Evolutionary conservation across 2,888 invertebrate species (phyloP).

Genomic region (Caradrina clavipalpis): DNA sequence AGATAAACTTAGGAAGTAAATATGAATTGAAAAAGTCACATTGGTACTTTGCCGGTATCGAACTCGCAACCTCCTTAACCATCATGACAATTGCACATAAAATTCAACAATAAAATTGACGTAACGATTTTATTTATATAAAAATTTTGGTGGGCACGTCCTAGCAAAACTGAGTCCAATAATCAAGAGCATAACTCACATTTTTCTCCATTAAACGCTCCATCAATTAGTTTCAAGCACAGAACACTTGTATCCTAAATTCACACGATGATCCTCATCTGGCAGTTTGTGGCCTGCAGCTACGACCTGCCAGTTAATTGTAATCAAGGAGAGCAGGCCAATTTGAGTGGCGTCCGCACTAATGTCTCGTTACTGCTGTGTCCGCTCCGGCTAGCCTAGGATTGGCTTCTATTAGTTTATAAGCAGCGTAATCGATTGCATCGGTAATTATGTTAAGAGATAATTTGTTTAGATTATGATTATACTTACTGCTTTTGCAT

Average conservation of each 20-base stretch:
- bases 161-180: too few species aligned
- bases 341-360: constrained; percentile 79
- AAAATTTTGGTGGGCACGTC: too few species aligned
- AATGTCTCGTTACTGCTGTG: constrained; percentile 75
- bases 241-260: constrained; percentile 64
- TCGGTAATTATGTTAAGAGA: constrained; percentile 5
- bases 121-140: too few species aligned
- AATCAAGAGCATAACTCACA: not conserved
- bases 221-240: constrained; percentile 48
- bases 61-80: too few species aligned
- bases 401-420: constrained; percentile 67
- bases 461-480: too few species aligned
- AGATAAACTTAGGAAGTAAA: too few species aligned
- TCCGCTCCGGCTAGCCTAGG: constrained; percentile 54
- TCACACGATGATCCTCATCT: constrained; percentile 73
- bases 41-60: too few species aligned
- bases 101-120: too few species aligned
- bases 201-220: constrained; percentile 12
- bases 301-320: constrained; percentile 81
- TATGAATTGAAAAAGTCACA: too few species aligned
- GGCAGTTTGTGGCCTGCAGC: constrained; percentile 74
- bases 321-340: constrained; percentile 81
- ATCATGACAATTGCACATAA: too few species aligned
- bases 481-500: too few species aligned
- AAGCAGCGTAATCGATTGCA: constrained; percentile 51